These are phyloP conservation scores for Drosophila obscura DNA, from an alignment of 1,140 invertebrate genomes.

Conservation along the genomic window DNA sequence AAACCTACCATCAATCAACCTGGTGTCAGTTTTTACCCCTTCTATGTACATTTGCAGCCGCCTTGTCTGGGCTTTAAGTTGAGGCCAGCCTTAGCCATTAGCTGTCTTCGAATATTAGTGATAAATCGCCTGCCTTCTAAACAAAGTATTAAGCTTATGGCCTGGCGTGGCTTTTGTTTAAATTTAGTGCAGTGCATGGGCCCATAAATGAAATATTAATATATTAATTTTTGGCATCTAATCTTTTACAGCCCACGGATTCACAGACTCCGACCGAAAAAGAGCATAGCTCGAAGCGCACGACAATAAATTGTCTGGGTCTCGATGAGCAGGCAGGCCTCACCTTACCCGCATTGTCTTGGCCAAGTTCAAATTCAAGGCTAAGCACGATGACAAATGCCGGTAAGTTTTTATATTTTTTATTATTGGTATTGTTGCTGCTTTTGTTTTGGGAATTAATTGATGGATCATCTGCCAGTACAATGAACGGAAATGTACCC, in stretches of 20 bases:
- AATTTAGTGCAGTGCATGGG: constrained; percentile 44
- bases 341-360: constrained; percentile 41
- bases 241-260: constrained; percentile 59
- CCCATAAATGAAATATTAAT: constrained; percentile 43
- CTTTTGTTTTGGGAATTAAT: constrained; percentile 39
- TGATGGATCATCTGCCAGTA: constrained; percentile 38
- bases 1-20: constrained; percentile 33
- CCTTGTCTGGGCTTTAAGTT: constrained; percentile 13
- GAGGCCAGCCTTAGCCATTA: constrained; percentile 40
- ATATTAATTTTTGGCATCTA: constrained; percentile 39
- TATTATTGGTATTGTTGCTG: constrained; percentile 17
- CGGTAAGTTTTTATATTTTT: constrained; percentile 20
- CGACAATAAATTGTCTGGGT: constrained; percentile 46
- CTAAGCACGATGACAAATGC: constrained; percentile 59
- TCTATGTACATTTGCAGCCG: constrained; percentile 20
- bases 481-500: constrained; percentile 34
- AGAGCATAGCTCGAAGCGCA: background rate
- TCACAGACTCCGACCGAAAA: background rate
- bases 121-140: constrained; percentile 49
- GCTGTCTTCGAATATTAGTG: constrained; percentile 40
- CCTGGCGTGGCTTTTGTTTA: constrained; percentile 23
- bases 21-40: constrained; percentile 20
- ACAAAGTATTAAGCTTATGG: constrained; percentile 53
- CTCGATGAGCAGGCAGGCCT: constrained; percentile 45
- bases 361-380: constrained; percentile 80